Conservation (phyloP, 2,797 vertebrate species). For the Pseudopleuronectes americanus region DNA sequence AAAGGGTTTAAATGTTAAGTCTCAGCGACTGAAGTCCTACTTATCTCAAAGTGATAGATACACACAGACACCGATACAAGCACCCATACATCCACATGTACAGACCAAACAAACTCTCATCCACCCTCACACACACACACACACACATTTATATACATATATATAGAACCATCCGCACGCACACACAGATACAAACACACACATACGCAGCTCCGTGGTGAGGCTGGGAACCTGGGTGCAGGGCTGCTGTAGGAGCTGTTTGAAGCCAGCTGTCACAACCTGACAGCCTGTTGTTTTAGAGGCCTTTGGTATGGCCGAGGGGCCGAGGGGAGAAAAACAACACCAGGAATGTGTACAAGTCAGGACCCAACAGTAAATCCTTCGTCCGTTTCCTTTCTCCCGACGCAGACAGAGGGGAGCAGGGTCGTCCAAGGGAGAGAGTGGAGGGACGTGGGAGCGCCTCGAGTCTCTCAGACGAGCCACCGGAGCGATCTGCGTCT, state of each 20-base stretch:
- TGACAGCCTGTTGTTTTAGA: conserved; percentile 90
- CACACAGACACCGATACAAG: conserved; percentile 54
- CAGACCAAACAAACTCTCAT: conserved; percentile 73
- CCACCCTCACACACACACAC: background rate
- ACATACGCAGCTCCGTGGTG: conserved; percentile 48
- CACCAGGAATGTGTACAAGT: conserved; percentile 90
- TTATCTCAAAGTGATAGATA: conserved; percentile 70
- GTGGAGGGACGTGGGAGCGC: conserved; percentile 74
- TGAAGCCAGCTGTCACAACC: conserved; percentile 91
- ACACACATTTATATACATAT: background rate
- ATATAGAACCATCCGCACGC: conserved; percentile 7
- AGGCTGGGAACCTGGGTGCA: conserved; percentile 83
- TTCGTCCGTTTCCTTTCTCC: conserved; percentile 85
- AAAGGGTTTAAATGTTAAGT: conserved; percentile 72
- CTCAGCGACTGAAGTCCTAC: conserved; percentile 58
- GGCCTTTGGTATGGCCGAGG: conserved; percentile 87
- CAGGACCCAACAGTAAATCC: conserved; percentile 90
- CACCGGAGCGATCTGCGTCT: conserved; percentile 47
- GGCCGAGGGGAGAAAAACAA: conserved; percentile 86
- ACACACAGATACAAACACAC: conserved; percentile 24
- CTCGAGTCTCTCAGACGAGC: conserved; percentile 52
- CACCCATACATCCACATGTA: conserved; percentile 62
- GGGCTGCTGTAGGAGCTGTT: conserved; percentile 86
- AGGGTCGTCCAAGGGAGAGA: conserved; percentile 70
- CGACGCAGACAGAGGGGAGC: conserved; percentile 73